A percentile compares a stretch with the other conserved stretches of the same genome.
These are phyloP conservation scores for Cyclophora punctaria DNA, from an alignment of 2,888 invertebrate species.

Conservation along the genomic window DNA sequence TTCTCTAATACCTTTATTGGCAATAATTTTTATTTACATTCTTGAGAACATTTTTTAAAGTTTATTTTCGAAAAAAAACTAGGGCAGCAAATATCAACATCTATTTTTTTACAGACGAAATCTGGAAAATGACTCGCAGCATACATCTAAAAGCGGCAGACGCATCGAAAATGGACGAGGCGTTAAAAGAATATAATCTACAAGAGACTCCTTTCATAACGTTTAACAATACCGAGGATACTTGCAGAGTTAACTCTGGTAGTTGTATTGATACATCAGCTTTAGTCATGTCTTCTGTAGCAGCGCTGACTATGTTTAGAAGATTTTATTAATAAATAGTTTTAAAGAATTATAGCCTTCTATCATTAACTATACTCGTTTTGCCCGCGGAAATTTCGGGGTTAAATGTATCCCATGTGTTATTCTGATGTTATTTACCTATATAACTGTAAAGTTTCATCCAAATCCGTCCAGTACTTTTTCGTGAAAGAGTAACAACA, in stretches of 20 bases:
- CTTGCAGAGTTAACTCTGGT: slow-evolving; percentile 46
- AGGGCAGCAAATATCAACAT: no score
- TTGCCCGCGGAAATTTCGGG: no score
- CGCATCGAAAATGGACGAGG: slow-evolving; percentile 43
- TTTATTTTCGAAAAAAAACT: no score
- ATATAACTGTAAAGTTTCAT: no score
- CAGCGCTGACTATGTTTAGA: slow-evolving; percentile 44
- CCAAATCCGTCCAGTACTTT: no score
- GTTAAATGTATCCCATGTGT: no score
- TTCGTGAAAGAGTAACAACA: no score
- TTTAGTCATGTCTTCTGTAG: slow-evolving; percentile 43
- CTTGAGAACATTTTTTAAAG: no score
- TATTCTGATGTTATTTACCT: no score
- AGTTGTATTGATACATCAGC: slow-evolving; percentile 37
- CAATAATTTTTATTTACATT: no score
- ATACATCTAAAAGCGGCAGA: slow-evolving; percentile 54
- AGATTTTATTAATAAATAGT: slow-evolving; percentile 32
- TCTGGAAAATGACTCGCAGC: slow-evolving; percentile 59
- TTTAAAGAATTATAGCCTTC: slow-evolving; percentile 1
- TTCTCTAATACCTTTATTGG: no score
- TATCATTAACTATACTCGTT: no score
- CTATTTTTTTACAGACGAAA: slow-evolving; percentile 46
- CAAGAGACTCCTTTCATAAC: slow-evolving; percentile 40
- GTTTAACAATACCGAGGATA: slow-evolving; percentile 58
- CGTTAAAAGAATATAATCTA: slow-evolving; percentile 45